Evolutionary conservation across 2,888 invertebrate genomes (phyloP).

Genomic region (Dryadula phaetusa): DNA sequence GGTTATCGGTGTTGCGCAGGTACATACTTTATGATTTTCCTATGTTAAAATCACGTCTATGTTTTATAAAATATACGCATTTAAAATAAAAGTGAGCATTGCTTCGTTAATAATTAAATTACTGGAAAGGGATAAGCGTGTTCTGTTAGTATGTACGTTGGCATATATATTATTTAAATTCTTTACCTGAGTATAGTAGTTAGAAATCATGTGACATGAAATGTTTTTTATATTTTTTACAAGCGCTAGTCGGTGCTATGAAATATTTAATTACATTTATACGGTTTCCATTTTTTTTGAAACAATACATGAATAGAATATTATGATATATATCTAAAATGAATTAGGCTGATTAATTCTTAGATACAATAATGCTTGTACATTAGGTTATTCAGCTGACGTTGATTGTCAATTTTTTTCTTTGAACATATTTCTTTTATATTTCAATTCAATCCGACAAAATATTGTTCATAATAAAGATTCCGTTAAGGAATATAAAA

Average conservation of each 20-base stretch:
- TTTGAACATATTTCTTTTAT: constrained; percentile 6
- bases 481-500: constrained; percentile 5
- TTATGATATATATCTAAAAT: too few relatives aligned
- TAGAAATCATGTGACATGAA: not conserved
- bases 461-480: constrained; percentile 18
- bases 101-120: not conserved
- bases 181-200: not conserved
- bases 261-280: constrained; percentile 12
- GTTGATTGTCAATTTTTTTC: constrained; percentile 1
- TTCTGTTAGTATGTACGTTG: too few relatives aligned
- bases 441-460: not conserved
- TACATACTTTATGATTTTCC: constrained; percentile 57
- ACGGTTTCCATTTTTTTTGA: too few relatives aligned
- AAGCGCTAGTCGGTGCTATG: not conserved
- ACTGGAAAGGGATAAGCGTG: too few relatives aligned
- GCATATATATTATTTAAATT: too few relatives aligned
- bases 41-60: not conserved
- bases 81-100: not conserved
- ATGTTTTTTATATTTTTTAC: not conserved
- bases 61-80: not conserved
- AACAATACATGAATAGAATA: too few relatives aligned
- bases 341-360: too few relatives aligned
- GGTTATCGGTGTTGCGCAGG: constrained; percentile 98
- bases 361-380: not conserved
- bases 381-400: not conserved